Conservation (phyloP, 2,113 vertebrate genomes). For the Prinia subflava region DNA sequence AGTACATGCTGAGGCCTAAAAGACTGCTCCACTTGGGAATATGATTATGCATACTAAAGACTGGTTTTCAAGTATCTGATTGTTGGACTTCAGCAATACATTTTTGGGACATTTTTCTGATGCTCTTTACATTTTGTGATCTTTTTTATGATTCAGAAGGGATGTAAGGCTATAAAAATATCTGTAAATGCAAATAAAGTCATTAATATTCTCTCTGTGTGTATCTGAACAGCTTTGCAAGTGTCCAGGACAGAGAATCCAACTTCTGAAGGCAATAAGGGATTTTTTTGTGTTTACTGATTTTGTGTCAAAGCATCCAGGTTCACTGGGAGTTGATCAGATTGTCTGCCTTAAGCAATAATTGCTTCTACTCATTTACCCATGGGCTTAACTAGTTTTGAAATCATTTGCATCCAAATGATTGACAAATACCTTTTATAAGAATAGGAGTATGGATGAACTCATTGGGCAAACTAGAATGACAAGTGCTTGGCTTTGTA, state of each 20-base stretch:
- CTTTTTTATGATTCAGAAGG: not conserved
- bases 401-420: not conserved
- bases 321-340: not conserved
- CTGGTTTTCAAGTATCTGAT: not conserved
- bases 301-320: not conserved
- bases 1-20: not conserved
- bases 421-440: not conserved
- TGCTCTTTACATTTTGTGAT: not conserved
- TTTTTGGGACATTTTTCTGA: not conserved
- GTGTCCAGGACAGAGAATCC: not conserved
- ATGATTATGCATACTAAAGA: not conserved
- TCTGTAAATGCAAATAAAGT: not conserved
- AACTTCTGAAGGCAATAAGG: not conserved
- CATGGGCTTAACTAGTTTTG: not conserved
- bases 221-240: not conserved
- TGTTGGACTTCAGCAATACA: not conserved
- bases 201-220: not conserved
- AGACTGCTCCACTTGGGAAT: not conserved
- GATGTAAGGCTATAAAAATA: not conserved
- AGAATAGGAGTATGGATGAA: not conserved
- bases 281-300: not conserved
- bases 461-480: not conserved
- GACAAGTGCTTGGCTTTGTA: not conserved
- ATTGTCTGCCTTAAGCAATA: not conserved
- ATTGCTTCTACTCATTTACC: not conserved